Percentiles rank a stretch among this genome's conserved stretches.
These are phyloP conservation scores for Macrosiphum euphorbiae DNA, from an alignment of 2,888 invertebrate species.

Conservation along the genomic window DNA sequence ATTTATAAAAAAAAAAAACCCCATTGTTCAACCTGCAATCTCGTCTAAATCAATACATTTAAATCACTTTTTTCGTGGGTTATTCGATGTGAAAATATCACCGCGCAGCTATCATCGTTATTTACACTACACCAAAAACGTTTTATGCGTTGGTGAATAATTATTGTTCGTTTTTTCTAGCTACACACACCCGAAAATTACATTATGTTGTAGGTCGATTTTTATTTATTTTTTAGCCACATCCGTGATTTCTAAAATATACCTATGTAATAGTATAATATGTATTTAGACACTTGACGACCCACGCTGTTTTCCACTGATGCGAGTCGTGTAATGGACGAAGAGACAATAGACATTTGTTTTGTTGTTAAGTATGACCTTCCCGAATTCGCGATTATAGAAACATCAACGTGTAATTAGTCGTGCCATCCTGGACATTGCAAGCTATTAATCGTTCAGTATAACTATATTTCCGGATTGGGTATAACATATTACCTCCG, in stretches of 20 bases:
- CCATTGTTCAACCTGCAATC: neutral
- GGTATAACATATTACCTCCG: neutral
- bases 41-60: neutral
- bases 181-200: neutral
- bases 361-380: neutral
- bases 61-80: neutral
- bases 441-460: neutral
- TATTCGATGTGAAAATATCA: neutral
- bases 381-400: neutral
- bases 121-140: neutral
- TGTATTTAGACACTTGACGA: neutral
- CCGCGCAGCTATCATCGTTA: neutral
- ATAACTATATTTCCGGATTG: neutral
- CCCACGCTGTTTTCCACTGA: neutral
- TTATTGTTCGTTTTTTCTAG: neutral
- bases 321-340: neutral
- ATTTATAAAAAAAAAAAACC: neutral
- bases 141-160: neutral
- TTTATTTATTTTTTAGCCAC: neutral
- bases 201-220: neutral
- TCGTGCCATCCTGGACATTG: neutral
- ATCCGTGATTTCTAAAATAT: neutral
- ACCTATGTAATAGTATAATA: neutral
- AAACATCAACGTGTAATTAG: constrained; percentile 7
- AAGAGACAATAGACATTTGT: neutral